phyloP scores from a whole-genome alignment of 2,113 vertebrate genomes.

The Haplochromis vanheusdeni region DNA sequence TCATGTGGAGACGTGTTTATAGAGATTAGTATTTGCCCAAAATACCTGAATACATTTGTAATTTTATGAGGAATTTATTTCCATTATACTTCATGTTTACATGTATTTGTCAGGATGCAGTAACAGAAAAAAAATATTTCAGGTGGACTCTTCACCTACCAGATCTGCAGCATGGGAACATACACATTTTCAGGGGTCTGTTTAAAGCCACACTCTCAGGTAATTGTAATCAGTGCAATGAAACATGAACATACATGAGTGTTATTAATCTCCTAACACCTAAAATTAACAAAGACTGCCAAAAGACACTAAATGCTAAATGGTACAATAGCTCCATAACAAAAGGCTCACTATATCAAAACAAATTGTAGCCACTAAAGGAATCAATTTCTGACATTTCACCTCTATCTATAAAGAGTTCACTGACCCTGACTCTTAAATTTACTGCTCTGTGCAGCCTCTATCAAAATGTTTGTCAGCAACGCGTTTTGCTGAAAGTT shows the following conservation, averaged over 20 bases:
- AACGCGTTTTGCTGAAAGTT: conserved; percentile 56
- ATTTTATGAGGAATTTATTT: not conserved
- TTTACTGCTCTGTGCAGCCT: conserved; percentile 53
- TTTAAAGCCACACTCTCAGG: not conserved
- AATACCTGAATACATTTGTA: no score
- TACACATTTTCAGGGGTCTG: not conserved
- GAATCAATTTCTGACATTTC: conserved; percentile 73
- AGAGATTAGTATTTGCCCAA: not conserved
- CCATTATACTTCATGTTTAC: not conserved
- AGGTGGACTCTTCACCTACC: not conserved
- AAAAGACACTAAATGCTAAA: not conserved
- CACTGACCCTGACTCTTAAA: conserved; percentile 62
- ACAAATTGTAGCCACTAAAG: conserved; percentile 61
- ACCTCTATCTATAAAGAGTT: conserved; percentile 62
- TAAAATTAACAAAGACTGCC: not conserved
- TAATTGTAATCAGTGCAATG: not conserved
- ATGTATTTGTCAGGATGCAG: not conserved
- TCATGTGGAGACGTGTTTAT: not conserved
- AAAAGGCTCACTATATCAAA: conserved; percentile 54
- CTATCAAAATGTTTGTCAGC: conserved; percentile 61
- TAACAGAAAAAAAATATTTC: not conserved
- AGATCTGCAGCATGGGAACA: not conserved
- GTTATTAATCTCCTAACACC: not conserved
- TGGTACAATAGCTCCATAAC: conserved; percentile 12
- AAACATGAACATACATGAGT: not conserved